Conservation (phyloP, 1,140 invertebrate species). For the Drosophila cardini region DNA sequence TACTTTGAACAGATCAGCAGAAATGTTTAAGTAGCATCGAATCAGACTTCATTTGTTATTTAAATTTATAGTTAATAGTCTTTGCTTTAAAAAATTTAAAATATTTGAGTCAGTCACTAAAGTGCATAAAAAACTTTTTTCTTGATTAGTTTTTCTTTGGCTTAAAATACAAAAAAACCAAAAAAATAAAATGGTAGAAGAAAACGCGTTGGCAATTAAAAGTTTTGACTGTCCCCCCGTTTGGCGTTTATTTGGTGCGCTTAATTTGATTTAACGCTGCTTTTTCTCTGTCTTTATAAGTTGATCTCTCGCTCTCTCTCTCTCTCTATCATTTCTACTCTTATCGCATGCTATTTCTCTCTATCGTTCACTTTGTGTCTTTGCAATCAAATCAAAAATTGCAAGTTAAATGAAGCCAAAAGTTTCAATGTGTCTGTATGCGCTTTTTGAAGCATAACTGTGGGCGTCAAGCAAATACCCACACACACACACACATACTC, state of each 20-base stretch:
- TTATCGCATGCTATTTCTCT: not conserved
- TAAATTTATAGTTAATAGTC: too few relatives aligned
- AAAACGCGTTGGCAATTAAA: conserved; percentile 46
- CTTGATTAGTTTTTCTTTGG: not conserved
- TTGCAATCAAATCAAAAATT: conserved; percentile 56
- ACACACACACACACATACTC: not conserved
- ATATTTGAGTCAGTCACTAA: too few relatives aligned
- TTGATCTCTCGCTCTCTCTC: not conserved
- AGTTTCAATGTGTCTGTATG: conserved; percentile 37
- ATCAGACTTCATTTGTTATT: too few relatives aligned
- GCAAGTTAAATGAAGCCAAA: conserved; percentile 59
- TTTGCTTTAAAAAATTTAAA: too few relatives aligned
- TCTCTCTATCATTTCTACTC: not conserved
- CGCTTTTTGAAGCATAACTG: conserved; percentile 41
- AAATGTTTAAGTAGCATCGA: too few relatives aligned
- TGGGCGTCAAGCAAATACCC: conserved; percentile 3
- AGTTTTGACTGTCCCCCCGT: conserved; percentile 22
- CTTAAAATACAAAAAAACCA: not conserved
- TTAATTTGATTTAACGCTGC: conserved; percentile 56
- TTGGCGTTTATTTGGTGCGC: conserved; percentile 41
- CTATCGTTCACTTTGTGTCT: conserved; percentile 1
- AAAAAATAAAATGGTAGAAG: conserved; percentile 25
- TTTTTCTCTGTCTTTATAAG: not conserved
- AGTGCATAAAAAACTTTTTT: not conserved
- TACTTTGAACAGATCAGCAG: too few relatives aligned